Evolutionary conservation across 2,113 vertebrate species (phyloP).

Genomic region (Monopterus albus): DNA sequence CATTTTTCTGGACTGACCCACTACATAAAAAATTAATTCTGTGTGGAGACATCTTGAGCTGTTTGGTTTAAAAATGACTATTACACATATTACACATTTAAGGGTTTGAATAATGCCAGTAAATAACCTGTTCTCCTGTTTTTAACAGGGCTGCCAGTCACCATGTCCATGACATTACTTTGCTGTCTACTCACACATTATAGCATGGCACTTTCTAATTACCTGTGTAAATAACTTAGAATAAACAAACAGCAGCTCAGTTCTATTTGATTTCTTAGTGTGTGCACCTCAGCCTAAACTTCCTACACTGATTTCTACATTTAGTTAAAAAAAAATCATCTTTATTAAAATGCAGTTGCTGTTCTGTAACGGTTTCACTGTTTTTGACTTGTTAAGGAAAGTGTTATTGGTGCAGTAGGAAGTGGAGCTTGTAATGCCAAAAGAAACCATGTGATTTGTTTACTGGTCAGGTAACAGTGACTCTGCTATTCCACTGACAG

Average conservation of each 20-base stretch:
- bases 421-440: conserved; percentile 19
- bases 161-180: neutral
- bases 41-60: neutral
- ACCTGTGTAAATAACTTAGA: conserved; percentile 46
- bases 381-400: conserved; percentile 25
- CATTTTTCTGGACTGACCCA: conserved; percentile 45
- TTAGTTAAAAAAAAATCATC: conserved; percentile 8
- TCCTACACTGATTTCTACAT: conserved; percentile 9
- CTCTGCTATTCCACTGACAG: neutral
- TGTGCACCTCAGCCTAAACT: conserved; percentile 1
- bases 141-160: conserved; percentile 24
- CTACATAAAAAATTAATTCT: conserved; percentile 26
- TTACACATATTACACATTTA: neutral
- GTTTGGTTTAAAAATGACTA: conserved; percentile 18
- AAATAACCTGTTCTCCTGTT: conserved; percentile 18
- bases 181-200: conserved; percentile 14
- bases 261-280: neutral
- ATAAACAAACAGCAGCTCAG: neutral
- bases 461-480: neutral
- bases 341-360: conserved; percentile 19
- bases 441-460: neutral
- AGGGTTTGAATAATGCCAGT: conserved; percentile 25
- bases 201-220: conserved; percentile 27
- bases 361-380: conserved; percentile 5
- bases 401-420: conserved; percentile 22